Conservation (phyloP, 1,140 invertebrate species). For the Drosophila sp. region DNA sequence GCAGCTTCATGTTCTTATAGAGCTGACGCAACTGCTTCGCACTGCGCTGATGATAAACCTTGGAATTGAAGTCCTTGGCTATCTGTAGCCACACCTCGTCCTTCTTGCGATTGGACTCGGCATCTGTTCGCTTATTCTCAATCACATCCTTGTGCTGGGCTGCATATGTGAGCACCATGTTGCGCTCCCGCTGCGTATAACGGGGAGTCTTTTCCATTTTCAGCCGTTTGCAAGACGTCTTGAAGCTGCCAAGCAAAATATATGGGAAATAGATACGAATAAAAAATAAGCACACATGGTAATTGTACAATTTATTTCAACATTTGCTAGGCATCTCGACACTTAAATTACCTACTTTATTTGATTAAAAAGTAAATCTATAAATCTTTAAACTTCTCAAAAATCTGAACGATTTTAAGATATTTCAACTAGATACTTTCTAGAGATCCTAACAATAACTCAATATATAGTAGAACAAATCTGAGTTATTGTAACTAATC, state of each 20-base stretch:
- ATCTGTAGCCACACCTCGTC: constrained; percentile 83
- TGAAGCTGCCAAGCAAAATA: constrained; percentile 62
- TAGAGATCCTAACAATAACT: no score
- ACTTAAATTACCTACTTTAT: no score
- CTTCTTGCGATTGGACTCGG: constrained; percentile 84
- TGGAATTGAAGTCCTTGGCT: constrained; percentile 81
- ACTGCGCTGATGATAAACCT: constrained; percentile 81
- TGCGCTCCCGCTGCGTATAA: constrained; percentile 84
- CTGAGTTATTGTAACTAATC: no score
- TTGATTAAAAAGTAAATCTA: no score
- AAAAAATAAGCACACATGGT: no score
- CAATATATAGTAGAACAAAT: no score
- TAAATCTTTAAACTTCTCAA: no score
- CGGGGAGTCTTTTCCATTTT: constrained; percentile 85
- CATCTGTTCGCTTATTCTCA: constrained; percentile 83
- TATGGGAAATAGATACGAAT: no score
- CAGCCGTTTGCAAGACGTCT: constrained; percentile 82
- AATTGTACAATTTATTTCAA: no score
- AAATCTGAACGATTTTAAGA: no score
- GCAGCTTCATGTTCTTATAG: constrained; percentile 83
- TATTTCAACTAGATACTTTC: no score
- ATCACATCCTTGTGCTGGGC: constrained; percentile 83
- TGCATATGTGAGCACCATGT: constrained; percentile 82
- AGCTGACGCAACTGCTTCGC: constrained; percentile 80
- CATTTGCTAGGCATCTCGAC: no score